Conservation (phyloP, 2,797 vertebrate species). For the Trichosurus vulpecula region DNA sequence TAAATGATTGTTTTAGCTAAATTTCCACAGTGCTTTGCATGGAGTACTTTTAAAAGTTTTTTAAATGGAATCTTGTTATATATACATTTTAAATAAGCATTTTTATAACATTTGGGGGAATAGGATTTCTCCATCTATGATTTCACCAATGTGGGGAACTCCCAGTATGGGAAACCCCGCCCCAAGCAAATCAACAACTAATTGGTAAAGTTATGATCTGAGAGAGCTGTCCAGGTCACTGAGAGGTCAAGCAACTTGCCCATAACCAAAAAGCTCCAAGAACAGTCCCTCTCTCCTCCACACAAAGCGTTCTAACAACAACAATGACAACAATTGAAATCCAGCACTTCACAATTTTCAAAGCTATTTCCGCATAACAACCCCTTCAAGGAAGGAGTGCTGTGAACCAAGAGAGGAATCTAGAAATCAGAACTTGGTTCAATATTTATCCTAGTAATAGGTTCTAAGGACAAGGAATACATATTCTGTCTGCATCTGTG, state of each 20-base stretch:
- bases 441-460: not conserved
- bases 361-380: not conserved
- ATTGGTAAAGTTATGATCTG: not conserved
- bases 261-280: not conserved
- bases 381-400: not conserved
- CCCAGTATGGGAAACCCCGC: not conserved
- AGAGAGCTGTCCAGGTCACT: not conserved
- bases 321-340: not conserved
- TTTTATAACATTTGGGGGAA: not conserved
- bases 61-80: not conserved
- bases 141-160: not conserved
- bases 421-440: not conserved
- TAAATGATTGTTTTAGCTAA: not conserved
- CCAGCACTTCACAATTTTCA: not conserved
- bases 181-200: not conserved
- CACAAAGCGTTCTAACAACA: not conserved
- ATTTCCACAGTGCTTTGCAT: not conserved
- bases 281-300: not conserved
- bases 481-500: not conserved
- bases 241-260: not conserved
- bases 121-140: not conserved
- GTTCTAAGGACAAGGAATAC: not conserved
- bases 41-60: not conserved
- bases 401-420: not conserved
- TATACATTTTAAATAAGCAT: not conserved